A percentile compares a stretch with the other conserved stretches of the same genome.
phyloP scores from a whole-genome alignment of 2,113 vertebrate genomes.

The Trichomycterus rosablanca region DNA sequence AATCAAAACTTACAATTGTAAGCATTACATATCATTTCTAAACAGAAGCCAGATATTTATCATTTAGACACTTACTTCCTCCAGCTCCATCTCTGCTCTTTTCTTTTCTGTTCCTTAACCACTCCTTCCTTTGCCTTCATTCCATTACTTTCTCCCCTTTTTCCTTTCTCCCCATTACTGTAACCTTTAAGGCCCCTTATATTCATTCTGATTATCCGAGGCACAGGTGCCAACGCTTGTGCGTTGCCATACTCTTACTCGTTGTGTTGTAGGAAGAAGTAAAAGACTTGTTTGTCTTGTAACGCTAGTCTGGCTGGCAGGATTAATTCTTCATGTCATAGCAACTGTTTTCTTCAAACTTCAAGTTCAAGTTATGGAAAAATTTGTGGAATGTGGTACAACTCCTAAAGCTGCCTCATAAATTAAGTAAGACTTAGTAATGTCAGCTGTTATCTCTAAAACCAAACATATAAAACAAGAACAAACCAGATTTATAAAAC shows the following conservation, averaged over 20 bases:
- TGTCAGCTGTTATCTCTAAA: too few species aligned
- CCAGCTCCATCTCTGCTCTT: slow-evolving; percentile 19
- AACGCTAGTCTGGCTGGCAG: slow-evolving; percentile 47
- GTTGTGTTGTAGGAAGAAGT: slow-evolving; percentile 10
- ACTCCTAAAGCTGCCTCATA: not conserved
- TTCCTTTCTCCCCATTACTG: slow-evolving; percentile 16
- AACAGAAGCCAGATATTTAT: too few species aligned
- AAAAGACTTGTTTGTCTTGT: slow-evolving; percentile 30
- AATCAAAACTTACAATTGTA: too few species aligned
- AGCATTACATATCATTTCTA: too few species aligned
- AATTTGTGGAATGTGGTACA: slow-evolving; percentile 28
- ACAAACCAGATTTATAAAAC: too few species aligned
- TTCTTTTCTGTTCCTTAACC: not conserved
- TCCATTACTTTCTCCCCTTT: slow-evolving; percentile 9
- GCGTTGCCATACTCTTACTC: not conserved
- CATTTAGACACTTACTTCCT: slow-evolving; percentile 36
- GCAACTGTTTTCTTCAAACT: slow-evolving; percentile 21
- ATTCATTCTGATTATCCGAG: slow-evolving; percentile 27
- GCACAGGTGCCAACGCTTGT: slow-evolving; percentile 27
- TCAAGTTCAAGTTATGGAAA: not conserved
- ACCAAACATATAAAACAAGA: too few species aligned
- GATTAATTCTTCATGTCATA: slow-evolving; percentile 10
- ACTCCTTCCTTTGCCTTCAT: slow-evolving; percentile 6
- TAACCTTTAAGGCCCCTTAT: not conserved
- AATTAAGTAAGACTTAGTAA: too few species aligned